Percentiles rank a stretch among this genome's conserved stretches.
Conservation (phyloP, 2,888 invertebrate species). For the Sisyra terminalis region DNA sequence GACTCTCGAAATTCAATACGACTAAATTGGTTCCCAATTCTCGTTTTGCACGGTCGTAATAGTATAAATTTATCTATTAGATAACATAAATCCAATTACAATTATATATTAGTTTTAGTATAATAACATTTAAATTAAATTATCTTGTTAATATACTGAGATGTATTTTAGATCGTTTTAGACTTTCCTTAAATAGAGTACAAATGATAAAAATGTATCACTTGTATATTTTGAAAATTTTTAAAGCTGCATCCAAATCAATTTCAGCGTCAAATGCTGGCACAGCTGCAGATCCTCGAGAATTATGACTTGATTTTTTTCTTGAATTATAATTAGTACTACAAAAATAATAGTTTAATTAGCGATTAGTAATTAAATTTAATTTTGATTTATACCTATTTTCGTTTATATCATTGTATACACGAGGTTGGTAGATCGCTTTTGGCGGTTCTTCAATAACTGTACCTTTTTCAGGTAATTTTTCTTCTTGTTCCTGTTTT, state of each 20-base stretch:
- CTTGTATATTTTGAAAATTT: conserved; percentile 7
- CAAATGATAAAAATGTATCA: conserved; percentile 1
- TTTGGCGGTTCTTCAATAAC: conserved; percentile 8
- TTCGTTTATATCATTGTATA: conserved; percentile 1
- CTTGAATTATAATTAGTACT: conserved; percentile 4
- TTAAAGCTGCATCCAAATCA: conserved; percentile 8
- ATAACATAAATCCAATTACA: too few relatives aligned
- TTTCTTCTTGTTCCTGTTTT: neutral
- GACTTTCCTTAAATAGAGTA: too few relatives aligned
- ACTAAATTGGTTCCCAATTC: too few relatives aligned
- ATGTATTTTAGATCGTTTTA: too few relatives aligned
- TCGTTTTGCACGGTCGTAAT: too few relatives aligned
- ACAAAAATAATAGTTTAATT: neutral
- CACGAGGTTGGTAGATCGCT: neutral
- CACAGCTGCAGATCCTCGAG: neutral
- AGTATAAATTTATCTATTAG: too few relatives aligned
- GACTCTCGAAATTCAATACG: too few relatives aligned
- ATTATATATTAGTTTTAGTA: too few relatives aligned
- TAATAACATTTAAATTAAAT: too few relatives aligned
- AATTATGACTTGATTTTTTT: neutral
- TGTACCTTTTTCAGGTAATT: conserved; percentile 3
- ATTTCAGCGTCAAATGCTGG: conserved; percentile 2
- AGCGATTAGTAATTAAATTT: neutral
- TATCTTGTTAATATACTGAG: too few relatives aligned
- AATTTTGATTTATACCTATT: too few relatives aligned